These are phyloP conservation scores for Watsonalla binaria DNA, from an alignment of 2,888 invertebrate species.

Conservation along the genomic window DNA sequence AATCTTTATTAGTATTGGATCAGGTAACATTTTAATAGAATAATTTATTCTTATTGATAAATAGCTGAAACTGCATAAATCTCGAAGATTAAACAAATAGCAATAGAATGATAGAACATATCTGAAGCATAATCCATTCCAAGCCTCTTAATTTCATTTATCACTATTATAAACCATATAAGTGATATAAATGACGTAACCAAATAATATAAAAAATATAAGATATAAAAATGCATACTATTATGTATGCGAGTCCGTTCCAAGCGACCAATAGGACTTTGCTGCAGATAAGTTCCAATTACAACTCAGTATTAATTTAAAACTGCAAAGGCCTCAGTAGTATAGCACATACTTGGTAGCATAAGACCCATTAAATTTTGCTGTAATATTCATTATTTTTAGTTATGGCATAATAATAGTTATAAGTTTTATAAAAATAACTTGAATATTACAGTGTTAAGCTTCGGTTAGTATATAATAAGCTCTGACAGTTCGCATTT, in stretches of 20 bases:
- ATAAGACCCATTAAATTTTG: conserved; percentile 23
- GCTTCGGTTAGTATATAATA: too few relatives aligned
- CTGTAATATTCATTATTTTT: conserved; percentile 51
- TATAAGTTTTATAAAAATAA: conserved; percentile 49
- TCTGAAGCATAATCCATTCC: neutral
- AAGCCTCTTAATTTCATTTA: too few relatives aligned
- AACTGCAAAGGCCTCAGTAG: conserved; percentile 25
- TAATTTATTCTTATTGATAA: neutral
- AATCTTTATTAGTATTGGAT: neutral
- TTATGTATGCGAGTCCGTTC: neutral
- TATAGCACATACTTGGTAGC: conserved; percentile 22
- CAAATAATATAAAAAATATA: too few relatives aligned
- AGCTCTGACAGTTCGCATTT: too few relatives aligned
- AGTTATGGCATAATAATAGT: conserved; percentile 49
- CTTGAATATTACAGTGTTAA: conserved; percentile 51
- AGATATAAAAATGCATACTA: too few relatives aligned
- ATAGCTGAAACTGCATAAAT: neutral
- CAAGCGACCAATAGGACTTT: neutral
- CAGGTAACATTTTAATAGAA: neutral
- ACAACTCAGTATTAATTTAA: neutral
- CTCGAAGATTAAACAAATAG: neutral
- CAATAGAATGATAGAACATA: neutral
- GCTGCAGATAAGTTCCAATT: neutral
- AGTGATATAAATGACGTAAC: too few relatives aligned
- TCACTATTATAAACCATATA: too few relatives aligned